Base-by-base conservation (phyloP, 2,888 invertebrate species). In the Brachypalpus laphriformis region DNA sequence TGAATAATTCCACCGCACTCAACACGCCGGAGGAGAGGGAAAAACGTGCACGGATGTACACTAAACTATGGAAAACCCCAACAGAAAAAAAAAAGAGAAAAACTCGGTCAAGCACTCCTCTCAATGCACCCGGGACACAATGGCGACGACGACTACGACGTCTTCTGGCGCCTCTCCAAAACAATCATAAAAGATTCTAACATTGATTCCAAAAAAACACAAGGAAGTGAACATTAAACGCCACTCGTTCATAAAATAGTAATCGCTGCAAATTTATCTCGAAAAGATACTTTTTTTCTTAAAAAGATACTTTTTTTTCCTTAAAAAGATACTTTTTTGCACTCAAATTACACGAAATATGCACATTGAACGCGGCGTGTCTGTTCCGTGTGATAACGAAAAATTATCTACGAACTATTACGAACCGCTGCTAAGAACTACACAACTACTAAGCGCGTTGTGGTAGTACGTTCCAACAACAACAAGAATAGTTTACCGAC, bases 51-150 rank as follows among this genome's bases (percentile, higher is more conserved):
- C 28, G 25, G 65, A 72, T 65, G 63, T 63, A 65, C 66, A 42
- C 51, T 34, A 16, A 40, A 57, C 45, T 74, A 34, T 22, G 40
- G 34, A 65, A 65, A 75, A 65, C 31, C 65, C 45, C 16, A 22
- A n/a, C 20, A 28, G 25, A 5, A 25, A 49, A 3, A 20, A 20
- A 18, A 20, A 40, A 25, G 7, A n/a, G 7, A 20, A 66, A 66
- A 82, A 77, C 82, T 61, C 78, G 72, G 72, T 78, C 78, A 78
- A 72, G 57, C 78, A 72, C 66, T 66, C 54, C 40, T 70, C 47
- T 11, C 25, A 16, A 56, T 28, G 40, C 57, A 28, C 4, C 28
- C 18, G 37, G 18, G 71, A 37, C 47, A 66, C 51, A 31, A 59
- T 49, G 80, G 66, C 37, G 66, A 77, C 34, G 2, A 34, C 25